These are phyloP conservation scores for Hepsetus odoe DNA, from an alignment of 2,113 vertebrate species.

Conservation along the genomic window DNA sequence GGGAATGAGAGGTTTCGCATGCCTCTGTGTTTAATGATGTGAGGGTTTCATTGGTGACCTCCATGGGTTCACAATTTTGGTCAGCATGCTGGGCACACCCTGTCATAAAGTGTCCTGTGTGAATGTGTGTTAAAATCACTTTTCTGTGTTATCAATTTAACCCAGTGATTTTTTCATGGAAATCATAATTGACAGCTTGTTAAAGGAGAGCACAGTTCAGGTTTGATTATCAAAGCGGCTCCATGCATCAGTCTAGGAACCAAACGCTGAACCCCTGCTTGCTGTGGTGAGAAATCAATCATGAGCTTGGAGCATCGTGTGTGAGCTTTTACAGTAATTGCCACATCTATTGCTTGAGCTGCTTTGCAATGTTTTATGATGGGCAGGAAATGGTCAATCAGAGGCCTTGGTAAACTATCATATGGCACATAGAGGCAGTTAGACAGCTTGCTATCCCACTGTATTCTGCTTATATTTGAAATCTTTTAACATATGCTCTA, in stretches of 20 bases:
- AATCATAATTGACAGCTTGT: background rate
- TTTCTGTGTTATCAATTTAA: background rate
- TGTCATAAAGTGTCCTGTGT: conserved; percentile 51
- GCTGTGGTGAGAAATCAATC: background rate
- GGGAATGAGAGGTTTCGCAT: conserved; percentile 68
- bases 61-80: conserved; percentile 77
- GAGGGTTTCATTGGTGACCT: conserved; percentile 66
- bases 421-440: background rate
- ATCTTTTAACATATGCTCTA: conserved; percentile 14
- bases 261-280: no score
- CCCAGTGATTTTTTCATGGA: background rate
- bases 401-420: background rate
- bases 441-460: no score
- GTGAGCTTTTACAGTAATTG: conserved; percentile 1
- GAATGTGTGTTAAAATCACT: conserved; percentile 9
- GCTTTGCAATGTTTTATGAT: background rate
- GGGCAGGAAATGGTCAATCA: background rate
- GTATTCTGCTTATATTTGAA: background rate
- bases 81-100: conserved; percentile 71
- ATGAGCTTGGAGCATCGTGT: background rate
- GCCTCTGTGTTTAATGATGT: conserved; percentile 72
- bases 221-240: background rate
- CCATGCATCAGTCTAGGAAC: no score
- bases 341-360: background rate
- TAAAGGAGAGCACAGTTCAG: background rate